Base-by-base conservation (phyloP, 2,888 invertebrate genomes). In the Trilocha varians region DNA sequence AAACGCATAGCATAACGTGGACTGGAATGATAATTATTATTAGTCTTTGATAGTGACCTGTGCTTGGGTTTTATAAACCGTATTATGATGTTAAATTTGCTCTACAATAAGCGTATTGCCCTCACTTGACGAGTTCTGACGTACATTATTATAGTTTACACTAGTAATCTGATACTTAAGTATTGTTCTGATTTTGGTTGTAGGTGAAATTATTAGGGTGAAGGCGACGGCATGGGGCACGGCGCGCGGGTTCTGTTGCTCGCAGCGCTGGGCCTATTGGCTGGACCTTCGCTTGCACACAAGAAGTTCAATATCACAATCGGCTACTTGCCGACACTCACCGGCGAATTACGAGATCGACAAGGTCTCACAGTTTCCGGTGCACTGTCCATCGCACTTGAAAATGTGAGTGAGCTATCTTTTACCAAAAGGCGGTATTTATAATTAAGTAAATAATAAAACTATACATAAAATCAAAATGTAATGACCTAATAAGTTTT, bases 291-390 rank as follows among this genome's bases (percentile, higher is more conserved):
- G 68, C 74, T 72, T 65, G 78, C 78, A 69, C 77, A 72, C 57
- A 79, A 82, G 63, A 75, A 73, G 61, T 78, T 68, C 69, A 82
- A 79, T 60, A 88, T 96, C 63, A 94, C 91, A 58, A 89, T 96
- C 62, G 96, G 96, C 49, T 96, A 95, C 80, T 87, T 96, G 65
- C 93, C 95, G 40, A 94, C 95, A 43, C 89, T 93, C 68, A 93
- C 89, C 74, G 94, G 93, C 59, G 90, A 88, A 42, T 87, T 91
- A 53, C 91, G 90, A 62, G 93, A 92, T 70, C 89, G 93, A 50
- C 94, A 94, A 78, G 97, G 96, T 14, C 88, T 96, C 60, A 90
- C 93, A 51, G 93, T 96, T 62, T 95, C 96, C 40, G 98, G 98
- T 43, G 98, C 97, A 41, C 89, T 98, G 54, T 90, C 95, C 36